phyloP scores from a whole-genome alignment of 30 jellyfish, hydroid and myxozoan species.

The Aurelia sp. region DNA sequence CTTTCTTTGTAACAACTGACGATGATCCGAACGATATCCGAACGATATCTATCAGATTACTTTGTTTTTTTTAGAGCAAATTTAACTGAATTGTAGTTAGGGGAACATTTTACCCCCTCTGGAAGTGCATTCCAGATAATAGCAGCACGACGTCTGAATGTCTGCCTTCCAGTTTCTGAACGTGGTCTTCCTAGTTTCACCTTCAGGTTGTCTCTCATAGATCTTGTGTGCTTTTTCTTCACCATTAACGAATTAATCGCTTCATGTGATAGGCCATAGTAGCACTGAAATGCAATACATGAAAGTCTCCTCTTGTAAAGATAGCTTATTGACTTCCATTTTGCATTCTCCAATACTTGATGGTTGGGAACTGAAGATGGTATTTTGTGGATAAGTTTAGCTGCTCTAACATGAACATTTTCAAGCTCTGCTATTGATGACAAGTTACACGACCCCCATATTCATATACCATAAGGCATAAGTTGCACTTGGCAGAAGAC shows the following conservation, averaged over 20 bases:
- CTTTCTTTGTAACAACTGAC: constrained; percentile 18
- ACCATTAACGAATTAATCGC: no score
- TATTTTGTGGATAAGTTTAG: constrained; percentile 19
- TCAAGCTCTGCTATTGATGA: constrained; percentile 47
- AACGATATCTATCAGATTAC: constrained; percentile 12
- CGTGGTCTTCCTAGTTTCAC: background rate
- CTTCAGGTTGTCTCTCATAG: background rate
- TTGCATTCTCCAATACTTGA: constrained; percentile 3
- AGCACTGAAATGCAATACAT: background rate
- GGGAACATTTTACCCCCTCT: no score
- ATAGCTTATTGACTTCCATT: constrained; percentile 38
- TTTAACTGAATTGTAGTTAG: constrained; percentile 23
- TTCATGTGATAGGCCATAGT: no score
- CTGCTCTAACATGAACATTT: constrained; percentile 33
- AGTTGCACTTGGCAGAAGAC: constrained; percentile 43
- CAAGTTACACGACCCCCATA: constrained; percentile 35
- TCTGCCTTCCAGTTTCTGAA: constrained; percentile 29
- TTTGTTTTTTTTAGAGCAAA: constrained; percentile 12
- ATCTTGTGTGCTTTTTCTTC: no score
- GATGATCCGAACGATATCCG: constrained; percentile 14
- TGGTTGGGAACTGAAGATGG: constrained; percentile 30
- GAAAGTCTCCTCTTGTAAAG: constrained; percentile 4
- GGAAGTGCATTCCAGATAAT: constrained; percentile 13
- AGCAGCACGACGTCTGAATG: constrained; percentile 13
- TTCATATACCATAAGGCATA: constrained; percentile 23